phyloP scores from a whole-genome alignment of 1,140 invertebrate species.

The Stenopsyche tienmushanensis region DNA sequence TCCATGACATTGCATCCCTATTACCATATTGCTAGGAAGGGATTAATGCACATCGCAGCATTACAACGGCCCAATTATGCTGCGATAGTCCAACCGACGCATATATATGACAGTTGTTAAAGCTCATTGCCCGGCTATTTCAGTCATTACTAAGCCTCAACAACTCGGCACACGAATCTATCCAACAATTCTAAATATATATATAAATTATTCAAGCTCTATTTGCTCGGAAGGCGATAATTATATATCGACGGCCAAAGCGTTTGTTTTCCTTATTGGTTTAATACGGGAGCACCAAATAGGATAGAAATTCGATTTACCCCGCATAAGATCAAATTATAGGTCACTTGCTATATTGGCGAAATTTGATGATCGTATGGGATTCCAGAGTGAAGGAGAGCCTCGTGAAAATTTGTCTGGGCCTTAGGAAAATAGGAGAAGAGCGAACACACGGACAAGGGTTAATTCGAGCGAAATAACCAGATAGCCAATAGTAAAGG shows the following conservation, averaged over 20 bases:
- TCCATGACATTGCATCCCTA: neutral
- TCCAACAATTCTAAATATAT: too few relatives aligned
- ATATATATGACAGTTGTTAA: neutral
- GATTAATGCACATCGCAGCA: neutral
- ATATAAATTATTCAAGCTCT: too few relatives aligned
- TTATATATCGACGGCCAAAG: too few relatives aligned
- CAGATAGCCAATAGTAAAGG: neutral
- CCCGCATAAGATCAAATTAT: slow-evolving; percentile 29
- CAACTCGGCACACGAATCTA: neutral
- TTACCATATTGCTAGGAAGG: neutral
- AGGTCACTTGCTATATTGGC: neutral
- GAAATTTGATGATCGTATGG: slow-evolving; percentile 1
- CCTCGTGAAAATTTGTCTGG: slow-evolving; percentile 17
- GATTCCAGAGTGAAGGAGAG: neutral
- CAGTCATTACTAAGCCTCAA: neutral
- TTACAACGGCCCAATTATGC: neutral
- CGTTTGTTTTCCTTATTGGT: too few relatives aligned
- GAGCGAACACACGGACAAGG: neutral
- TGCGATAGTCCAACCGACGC: too few relatives aligned
- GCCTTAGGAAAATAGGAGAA: slow-evolving; percentile 1
- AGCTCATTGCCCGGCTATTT: neutral
- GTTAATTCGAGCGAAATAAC: slow-evolving; percentile 37
- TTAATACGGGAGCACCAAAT: slow-evolving; percentile 22
- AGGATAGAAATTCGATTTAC: slow-evolving; percentile 37
- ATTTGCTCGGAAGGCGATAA: too few relatives aligned